Conservation (phyloP, 2,797 vertebrate species). For the Clangula hyemalis region DNA sequence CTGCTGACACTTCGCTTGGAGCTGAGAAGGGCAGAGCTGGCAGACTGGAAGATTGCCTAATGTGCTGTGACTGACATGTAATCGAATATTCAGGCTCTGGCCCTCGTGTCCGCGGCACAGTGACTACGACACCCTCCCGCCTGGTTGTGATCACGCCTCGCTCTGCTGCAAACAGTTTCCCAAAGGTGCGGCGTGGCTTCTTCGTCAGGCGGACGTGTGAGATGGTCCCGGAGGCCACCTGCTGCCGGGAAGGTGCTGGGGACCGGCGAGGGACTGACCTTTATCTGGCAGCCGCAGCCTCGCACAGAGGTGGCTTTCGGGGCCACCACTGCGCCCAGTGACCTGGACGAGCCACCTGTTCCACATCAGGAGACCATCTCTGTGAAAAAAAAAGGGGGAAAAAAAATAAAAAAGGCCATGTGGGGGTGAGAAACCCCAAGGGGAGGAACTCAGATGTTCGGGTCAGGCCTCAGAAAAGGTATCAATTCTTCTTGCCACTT, state of each 20-base stretch:
- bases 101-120: conserved; percentile 53
- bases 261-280: conserved; percentile 61
- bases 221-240: conserved; percentile 67
- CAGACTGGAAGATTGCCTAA: conserved; percentile 76
- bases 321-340: neutral
- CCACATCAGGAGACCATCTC: neutral
- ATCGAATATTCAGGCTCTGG: conserved; percentile 73
- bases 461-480: conserved; percentile 72
- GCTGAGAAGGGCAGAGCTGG: conserved; percentile 59
- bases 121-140: conserved; percentile 65
- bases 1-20: conserved; percentile 58
- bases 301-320: neutral
- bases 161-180: conserved; percentile 64
- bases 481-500: conserved; percentile 72
- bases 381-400: too few relatives aligned
- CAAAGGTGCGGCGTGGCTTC: conserved; percentile 70
- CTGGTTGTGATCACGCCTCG: conserved; percentile 67
- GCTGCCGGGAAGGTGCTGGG: conserved; percentile 9
- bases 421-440: conserved; percentile 54
- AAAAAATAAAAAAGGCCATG: neutral
- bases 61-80: conserved; percentile 72
- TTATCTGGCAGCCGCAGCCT: conserved; percentile 45
- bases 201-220: conserved; percentile 61
- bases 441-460: conserved; percentile 69
- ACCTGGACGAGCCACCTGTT: conserved; percentile 58